Evolutionary conservation across 2,888 invertebrate species (phyloP).

Genomic region (Ditylenchus weischeri): DNA sequence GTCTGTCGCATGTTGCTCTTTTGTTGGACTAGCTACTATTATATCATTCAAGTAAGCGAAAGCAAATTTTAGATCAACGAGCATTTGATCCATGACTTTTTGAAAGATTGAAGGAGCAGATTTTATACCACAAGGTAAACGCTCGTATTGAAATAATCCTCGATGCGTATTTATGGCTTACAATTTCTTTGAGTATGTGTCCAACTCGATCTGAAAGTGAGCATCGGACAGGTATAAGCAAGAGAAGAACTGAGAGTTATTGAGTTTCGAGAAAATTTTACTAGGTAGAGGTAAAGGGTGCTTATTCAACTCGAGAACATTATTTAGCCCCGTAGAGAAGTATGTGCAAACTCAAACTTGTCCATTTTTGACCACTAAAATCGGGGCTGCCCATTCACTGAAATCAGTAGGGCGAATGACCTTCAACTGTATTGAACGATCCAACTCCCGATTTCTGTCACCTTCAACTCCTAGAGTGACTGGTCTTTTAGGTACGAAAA

Average conservation of each 20-base stretch:
- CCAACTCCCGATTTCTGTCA: background rate
- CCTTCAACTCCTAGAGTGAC: background rate
- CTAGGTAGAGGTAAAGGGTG: too few relatives aligned
- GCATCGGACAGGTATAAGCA: conserved; percentile 41
- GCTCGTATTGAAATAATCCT: conserved; percentile 35
- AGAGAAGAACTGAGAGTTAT: conserved; percentile 38
- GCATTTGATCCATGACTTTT: too few relatives aligned
- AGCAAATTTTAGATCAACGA: conserved; percentile 30
- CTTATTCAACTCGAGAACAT: conserved; percentile 26
- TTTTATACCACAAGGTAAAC: conserved; percentile 43
- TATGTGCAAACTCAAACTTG: conserved; percentile 41
- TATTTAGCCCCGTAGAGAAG: conserved; percentile 41
- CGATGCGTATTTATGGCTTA: conserved; percentile 40
- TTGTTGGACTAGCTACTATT: conserved; percentile 10
- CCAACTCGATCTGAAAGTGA: conserved; percentile 40
- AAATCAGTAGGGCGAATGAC: too few relatives aligned
- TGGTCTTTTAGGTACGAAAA: conserved; percentile 1
- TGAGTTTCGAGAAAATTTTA: conserved; percentile 35
- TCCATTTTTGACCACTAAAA: conserved; percentile 40
- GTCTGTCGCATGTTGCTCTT: conserved; percentile 26
- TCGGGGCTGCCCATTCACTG: conserved; percentile 43
- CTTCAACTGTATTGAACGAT: background rate
- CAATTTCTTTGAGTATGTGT: too few relatives aligned
- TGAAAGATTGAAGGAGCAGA: conserved; percentile 38
- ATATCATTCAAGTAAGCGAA: conserved; percentile 39